Evolutionary conservation across 1,140 invertebrate species (phyloP).

Genomic region (Saxidomus purpurata): DNA sequence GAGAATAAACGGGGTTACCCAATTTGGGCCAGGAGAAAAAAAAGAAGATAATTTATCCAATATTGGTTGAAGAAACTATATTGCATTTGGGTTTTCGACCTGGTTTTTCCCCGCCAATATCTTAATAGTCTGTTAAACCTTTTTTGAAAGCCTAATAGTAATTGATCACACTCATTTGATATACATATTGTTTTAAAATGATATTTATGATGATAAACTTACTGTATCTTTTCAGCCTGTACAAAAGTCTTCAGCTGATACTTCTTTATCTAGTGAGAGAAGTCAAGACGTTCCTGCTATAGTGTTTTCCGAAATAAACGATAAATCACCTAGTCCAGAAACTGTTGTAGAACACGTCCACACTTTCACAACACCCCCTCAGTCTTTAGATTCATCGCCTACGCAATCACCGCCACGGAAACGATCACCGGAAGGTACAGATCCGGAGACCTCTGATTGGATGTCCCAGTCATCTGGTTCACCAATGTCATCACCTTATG

Average conservation of each 20-base stretch:
- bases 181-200: too few species aligned
- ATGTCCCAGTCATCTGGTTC: slow-evolving; percentile 61
- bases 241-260: neutral
- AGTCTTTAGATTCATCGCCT: slow-evolving; percentile 45
- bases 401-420: slow-evolving; percentile 59
- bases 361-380: neutral
- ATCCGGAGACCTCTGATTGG: slow-evolving; percentile 67
- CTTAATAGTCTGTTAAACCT: too few species aligned
- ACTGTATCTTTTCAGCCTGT: slow-evolving; percentile 19
- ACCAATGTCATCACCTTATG: slow-evolving; percentile 56
- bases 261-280: neutral
- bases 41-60: too few species aligned
- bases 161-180: too few species aligned
- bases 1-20: too few species aligned
- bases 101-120: too few species aligned
- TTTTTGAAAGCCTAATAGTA: too few species aligned
- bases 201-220: too few species aligned
- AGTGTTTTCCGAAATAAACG: slow-evolving; percentile 39
- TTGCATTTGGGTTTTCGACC: too few species aligned
- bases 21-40: too few species aligned
- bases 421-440: slow-evolving; percentile 39
- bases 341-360: slow-evolving; percentile 18
- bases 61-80: too few species aligned
- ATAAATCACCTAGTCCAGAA: slow-evolving; percentile 21
- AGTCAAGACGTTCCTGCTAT: slow-evolving; percentile 37